phyloP scores from a whole-genome alignment of 2,888 invertebrate genomes.

The Campoplex nolae region DNA sequence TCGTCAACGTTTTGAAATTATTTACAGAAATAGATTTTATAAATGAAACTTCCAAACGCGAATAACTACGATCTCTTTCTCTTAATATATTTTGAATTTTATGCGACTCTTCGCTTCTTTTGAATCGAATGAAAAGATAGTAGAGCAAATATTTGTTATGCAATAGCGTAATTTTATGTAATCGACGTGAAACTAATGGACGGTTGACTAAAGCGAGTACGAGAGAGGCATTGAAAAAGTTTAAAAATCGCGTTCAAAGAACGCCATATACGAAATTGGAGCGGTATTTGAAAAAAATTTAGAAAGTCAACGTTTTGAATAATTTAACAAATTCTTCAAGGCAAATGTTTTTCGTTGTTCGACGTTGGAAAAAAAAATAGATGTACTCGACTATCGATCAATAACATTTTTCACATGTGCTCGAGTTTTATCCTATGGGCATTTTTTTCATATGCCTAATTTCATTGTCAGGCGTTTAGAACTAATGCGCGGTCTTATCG shows the following conservation, averaged over 20 bases:
- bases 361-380: not conserved
- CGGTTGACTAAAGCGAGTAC: not conserved
- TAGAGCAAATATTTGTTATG: not conserved
- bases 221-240: not conserved
- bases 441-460: too few species aligned
- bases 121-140: not conserved
- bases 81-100: not conserved
- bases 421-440: too few species aligned
- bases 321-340: not conserved
- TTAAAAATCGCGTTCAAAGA: not conserved
- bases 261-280: not conserved
- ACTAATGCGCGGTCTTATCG: not conserved
- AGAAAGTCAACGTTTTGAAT: not conserved
- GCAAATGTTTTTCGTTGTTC: not conserved
- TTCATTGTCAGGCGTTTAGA: not conserved
- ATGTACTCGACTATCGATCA: not conserved
- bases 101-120: not conserved
- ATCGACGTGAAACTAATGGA: not conserved
- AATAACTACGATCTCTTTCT: not conserved
- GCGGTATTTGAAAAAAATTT: not conserved
- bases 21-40: too few species aligned
- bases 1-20: too few species aligned
- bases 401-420: not conserved
- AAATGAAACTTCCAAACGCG: not conserved
- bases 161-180: not conserved